phyloP scores from a whole-genome alignment of 2,888 invertebrate species.

The Axea sp. region DNA sequence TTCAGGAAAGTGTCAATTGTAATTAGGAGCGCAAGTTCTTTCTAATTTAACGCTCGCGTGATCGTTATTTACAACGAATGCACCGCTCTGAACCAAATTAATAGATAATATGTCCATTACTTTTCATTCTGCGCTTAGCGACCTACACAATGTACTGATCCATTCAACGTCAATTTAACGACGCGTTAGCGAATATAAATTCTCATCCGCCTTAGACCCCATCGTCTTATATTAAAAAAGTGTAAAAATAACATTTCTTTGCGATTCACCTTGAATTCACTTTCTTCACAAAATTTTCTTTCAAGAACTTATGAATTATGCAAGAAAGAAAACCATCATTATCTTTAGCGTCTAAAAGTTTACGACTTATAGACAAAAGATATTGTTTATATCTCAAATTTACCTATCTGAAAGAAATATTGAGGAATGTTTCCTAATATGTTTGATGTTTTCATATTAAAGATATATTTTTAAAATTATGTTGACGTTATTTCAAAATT shows the following conservation, averaged over 20 bases:
- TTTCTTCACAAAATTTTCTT: constrained; percentile 15
- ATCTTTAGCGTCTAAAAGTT: neutral
- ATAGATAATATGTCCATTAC: constrained; percentile 69
- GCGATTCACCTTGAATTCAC: neutral
- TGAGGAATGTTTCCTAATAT: too few relatives aligned
- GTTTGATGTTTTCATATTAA: too few relatives aligned
- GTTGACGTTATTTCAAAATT: too few relatives aligned
- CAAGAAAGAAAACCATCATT: constrained; percentile 6
- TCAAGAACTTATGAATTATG: constrained; percentile 7
- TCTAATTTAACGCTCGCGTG: constrained; percentile 40
- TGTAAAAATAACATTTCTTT: constrained; percentile 3
- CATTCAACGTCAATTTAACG: constrained; percentile 72
- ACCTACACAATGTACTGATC: constrained; percentile 68
- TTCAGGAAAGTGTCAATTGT: constrained; percentile 34
- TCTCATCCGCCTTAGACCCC: constrained; percentile 49
- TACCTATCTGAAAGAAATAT: too few relatives aligned
- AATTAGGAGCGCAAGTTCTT: constrained; percentile 27
- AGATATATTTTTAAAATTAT: too few relatives aligned
- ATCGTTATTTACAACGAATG: constrained; percentile 49
- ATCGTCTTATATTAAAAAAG: constrained; percentile 33
- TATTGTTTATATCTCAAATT: too few relatives aligned
- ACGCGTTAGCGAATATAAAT: constrained; percentile 46
- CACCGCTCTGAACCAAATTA: constrained; percentile 64
- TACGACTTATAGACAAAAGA: too few relatives aligned
- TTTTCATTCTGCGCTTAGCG: constrained; percentile 70